A percentile compares a stretch with the other conserved stretches of the same genome.
These are phyloP conservation scores for Lacerta viridis DNA, from an alignment of 2,797 vertebrate genomes.

Conservation along the genomic window DNA sequence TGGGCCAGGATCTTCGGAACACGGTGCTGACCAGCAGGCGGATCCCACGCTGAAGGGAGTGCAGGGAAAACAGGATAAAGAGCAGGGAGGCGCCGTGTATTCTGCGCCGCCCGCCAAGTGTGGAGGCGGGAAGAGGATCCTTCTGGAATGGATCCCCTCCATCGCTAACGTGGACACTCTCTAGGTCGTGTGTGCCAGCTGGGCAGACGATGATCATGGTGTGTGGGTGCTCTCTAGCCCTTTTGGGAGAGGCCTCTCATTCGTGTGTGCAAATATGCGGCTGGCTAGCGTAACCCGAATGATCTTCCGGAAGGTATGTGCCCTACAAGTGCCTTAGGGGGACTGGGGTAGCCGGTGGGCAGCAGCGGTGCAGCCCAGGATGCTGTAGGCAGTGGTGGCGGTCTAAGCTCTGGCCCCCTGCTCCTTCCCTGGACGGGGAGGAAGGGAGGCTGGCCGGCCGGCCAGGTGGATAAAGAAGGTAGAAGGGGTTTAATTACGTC, in stretches of 20 bases:
- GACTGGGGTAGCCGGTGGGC: slow-evolving; percentile 54
- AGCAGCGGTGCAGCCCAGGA: slow-evolving; percentile 66
- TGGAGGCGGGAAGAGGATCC: slow-evolving; percentile 32
- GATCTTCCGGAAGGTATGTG: slow-evolving; percentile 49
- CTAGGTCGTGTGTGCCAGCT: slow-evolving; percentile 22
- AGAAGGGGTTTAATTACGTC: slow-evolving; percentile 85
- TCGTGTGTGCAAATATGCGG: neutral
- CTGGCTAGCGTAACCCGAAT: slow-evolving; percentile 34
- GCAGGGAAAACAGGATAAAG: slow-evolving; percentile 20
- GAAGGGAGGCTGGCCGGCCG: slow-evolving; percentile 64
- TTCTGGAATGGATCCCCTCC: slow-evolving; percentile 32
- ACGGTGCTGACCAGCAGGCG: neutral
- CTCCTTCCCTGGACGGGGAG: slow-evolving; percentile 61
- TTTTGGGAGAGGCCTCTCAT: slow-evolving; percentile 13
- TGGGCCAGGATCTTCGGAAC: slow-evolving; percentile 33
- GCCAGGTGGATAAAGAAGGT: slow-evolving; percentile 72
- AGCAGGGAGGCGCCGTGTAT: neutral
- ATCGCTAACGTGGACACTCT: slow-evolving; percentile 1
- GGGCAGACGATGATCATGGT: neutral
- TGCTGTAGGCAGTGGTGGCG: slow-evolving; percentile 1
- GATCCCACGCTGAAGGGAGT: slow-evolving; percentile 30
- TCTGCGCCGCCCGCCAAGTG: slow-evolving; percentile 33
- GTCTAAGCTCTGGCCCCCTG: slow-evolving; percentile 23
- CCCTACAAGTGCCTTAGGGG: slow-evolving; percentile 17
- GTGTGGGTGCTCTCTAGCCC: slow-evolving; percentile 14